phyloP scores from a whole-genome alignment of 1,140 invertebrate genomes.

The Euglossa dilemma region DNA sequence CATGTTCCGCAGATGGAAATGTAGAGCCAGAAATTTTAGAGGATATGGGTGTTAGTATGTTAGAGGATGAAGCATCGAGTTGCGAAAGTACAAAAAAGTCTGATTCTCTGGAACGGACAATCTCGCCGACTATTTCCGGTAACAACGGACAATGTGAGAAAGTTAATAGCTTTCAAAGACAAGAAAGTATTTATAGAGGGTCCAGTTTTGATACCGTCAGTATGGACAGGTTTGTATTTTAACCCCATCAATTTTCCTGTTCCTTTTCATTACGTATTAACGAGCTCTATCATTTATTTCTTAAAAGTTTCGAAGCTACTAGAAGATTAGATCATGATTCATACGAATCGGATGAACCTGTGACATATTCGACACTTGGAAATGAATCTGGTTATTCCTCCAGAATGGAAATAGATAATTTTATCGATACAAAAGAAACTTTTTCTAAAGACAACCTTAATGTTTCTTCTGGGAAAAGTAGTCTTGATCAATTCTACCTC shows the following conservation, averaged over 20 bases:
- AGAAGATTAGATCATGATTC: conserved; percentile 67
- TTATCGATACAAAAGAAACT: conserved; percentile 67
- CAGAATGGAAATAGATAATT: conserved; percentile 70
- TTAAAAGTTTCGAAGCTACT: conserved; percentile 13
- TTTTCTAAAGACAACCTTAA: conserved; percentile 69
- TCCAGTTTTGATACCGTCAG: conserved; percentile 69
- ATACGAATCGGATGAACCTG: conserved; percentile 63
- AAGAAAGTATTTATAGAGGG: conserved; percentile 65
- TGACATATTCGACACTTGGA: conserved; percentile 46
- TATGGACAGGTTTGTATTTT: conserved; percentile 71
- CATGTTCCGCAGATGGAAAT: conserved; percentile 74
- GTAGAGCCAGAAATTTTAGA: conserved; percentile 81
- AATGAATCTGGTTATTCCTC: conserved; percentile 76
- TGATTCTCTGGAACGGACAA: conserved; percentile 67
- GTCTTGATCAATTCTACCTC: conserved; percentile 75
- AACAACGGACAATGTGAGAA: conserved; percentile 60
- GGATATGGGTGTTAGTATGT: conserved; percentile 81
- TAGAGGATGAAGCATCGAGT: conserved; percentile 76
- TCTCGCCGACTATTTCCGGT: conserved; percentile 65
- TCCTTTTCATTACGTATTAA: too few species aligned
- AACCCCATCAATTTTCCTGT: background rate
- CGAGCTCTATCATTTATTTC: background rate
- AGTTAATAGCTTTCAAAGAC: conserved; percentile 54
- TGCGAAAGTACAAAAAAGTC: conserved; percentile 72
- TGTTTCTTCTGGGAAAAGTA: conserved; percentile 62